Conservation (phyloP, 2,797 vertebrate species). For the Sus cebifrons region DNA sequence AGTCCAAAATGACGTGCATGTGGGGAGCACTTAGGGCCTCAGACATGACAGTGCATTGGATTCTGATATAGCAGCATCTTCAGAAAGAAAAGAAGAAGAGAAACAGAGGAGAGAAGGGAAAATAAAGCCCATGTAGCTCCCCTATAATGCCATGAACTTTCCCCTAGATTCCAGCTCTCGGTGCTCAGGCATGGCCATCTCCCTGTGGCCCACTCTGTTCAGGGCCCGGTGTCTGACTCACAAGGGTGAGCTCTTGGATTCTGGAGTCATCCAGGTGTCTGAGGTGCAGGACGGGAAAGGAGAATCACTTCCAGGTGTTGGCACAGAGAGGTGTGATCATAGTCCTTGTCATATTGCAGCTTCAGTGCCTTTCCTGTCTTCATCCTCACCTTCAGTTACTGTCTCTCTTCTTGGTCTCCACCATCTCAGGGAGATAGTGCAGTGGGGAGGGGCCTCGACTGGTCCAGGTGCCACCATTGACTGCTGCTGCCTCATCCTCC, state of each 20-base stretch:
- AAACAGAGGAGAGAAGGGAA: not conserved
- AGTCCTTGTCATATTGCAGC: not conserved
- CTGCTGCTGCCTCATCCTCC: not conserved
- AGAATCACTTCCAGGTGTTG: not conserved
- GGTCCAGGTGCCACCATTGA: not conserved
- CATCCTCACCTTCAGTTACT: not conserved
- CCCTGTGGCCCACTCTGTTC: not conserved
- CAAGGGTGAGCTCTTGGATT: slow-evolving; percentile 32
- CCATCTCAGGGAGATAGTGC: not conserved
- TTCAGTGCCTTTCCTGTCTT: not conserved
- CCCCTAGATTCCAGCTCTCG: rapidly evolving
- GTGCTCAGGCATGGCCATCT: rapidly evolving
- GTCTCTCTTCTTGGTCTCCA: not conserved
- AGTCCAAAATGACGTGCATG: not conserved
- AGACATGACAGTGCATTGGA: not conserved
- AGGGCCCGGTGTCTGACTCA: slow-evolving; percentile 37
- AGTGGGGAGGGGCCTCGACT: rapidly evolving
- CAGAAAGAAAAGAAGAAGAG: not conserved
- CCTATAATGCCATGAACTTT: rapidly evolving
- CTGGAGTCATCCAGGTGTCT: not conserved
- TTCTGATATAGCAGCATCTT: not conserved
- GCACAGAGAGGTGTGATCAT: not conserved
- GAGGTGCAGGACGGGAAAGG: not conserved
- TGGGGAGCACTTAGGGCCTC: rapidly evolving
- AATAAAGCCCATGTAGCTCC: rapidly evolving